phyloP scores from a whole-genome alignment of 2,797 vertebrate genomes.

The Premnoplex brunnescens region DNA sequence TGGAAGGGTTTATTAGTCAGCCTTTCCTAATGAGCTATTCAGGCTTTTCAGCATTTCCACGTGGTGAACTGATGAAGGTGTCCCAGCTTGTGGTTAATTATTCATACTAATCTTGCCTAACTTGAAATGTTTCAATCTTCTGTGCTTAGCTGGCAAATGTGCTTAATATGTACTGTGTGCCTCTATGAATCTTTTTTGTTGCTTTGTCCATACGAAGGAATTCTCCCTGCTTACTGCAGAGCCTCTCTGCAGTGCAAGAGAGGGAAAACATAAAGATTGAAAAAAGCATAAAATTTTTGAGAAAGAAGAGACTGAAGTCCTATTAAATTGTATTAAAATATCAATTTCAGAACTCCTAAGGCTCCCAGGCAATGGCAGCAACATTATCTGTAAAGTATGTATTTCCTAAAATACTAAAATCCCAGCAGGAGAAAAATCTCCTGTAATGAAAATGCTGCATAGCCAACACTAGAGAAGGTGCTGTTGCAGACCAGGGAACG shows the following conservation, averaged over 20 bases:
- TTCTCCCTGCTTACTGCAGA: background rate
- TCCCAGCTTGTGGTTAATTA: slow-evolving; percentile 58
- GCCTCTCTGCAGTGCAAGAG: background rate
- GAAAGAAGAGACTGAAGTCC: background rate
- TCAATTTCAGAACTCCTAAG: background rate
- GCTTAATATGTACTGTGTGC: background rate
- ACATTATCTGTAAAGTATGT: background rate
- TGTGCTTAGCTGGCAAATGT: background rate
- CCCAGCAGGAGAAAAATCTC: background rate
- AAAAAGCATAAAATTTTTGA: background rate
- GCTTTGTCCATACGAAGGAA: background rate
- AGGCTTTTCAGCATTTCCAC: slow-evolving; percentile 44
- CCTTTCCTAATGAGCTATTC: slow-evolving; percentile 55
- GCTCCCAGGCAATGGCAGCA: background rate
- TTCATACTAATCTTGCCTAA: slow-evolving; percentile 7
- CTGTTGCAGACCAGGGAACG: background rate
- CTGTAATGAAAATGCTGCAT: background rate
- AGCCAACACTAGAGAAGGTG: background rate
- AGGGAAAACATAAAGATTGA: background rate
- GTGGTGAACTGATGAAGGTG: slow-evolving; percentile 54
- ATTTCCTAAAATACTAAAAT: background rate
- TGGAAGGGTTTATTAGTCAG: slow-evolving; percentile 58
- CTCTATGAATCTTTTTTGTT: background rate
- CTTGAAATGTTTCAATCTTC: slow-evolving; percentile 6
- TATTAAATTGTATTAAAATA: background rate